Evolutionary conservation across 2,113 vertebrate genomes (phyloP).

Genomic region (Elaphurus davidianus): DNA sequence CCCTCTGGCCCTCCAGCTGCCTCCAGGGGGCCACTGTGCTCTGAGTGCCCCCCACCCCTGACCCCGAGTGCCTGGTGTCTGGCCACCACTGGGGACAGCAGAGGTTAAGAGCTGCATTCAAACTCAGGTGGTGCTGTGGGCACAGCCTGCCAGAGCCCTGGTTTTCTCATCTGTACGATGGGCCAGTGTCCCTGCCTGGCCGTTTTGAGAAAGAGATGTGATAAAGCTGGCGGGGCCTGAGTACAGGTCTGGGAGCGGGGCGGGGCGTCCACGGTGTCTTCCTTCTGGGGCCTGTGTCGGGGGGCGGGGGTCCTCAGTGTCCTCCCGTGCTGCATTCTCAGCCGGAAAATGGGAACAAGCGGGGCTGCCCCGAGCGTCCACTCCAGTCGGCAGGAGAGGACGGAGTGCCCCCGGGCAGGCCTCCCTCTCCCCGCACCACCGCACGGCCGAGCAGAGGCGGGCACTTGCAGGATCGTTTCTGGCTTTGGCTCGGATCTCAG

Average conservation of each 20-base stretch:
- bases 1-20: not conserved
- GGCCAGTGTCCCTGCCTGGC: not conserved
- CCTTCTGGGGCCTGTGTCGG: rapidly evolving
- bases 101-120: not conserved
- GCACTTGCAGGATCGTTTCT: not conserved
- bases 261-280: not conserved
- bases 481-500: rapidly evolving
- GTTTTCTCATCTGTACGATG: not conserved
- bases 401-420: not conserved
- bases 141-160: rapidly evolving
- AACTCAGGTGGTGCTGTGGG: rapidly evolving
- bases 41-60: not conserved
- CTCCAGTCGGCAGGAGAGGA: rapidly evolving
- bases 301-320: not conserved
- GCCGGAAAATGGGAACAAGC: rapidly evolving
- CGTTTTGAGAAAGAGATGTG: rapidly evolving
- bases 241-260: not conserved
- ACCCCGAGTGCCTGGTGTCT: not conserved
- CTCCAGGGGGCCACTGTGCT: not conserved
- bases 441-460: not conserved
- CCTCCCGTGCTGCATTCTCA: rapidly evolving
- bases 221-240: rapidly evolving
- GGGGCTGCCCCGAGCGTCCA: rapidly evolving
- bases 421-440: rapidly evolving
- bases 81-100: not conserved